A percentile compares a stretch with the other conserved stretches of the same genome.
Evolutionary conservation across 1,140 invertebrate genomes (phyloP).

Genomic region (Drosophila asahinai): DNA sequence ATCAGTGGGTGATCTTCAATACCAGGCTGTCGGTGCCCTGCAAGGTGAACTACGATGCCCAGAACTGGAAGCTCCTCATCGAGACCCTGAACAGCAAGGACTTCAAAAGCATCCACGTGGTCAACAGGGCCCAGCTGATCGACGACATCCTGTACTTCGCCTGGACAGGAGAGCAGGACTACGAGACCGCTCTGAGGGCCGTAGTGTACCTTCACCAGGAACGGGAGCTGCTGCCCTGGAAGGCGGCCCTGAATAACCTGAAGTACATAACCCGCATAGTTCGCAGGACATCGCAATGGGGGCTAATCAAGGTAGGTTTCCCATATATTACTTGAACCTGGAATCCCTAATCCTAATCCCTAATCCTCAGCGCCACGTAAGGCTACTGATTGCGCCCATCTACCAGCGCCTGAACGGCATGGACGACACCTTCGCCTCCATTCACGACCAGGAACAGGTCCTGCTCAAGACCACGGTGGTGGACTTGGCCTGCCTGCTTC

Average conservation of each 20-base stretch:
- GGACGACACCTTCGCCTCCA: conserved; percentile 80
- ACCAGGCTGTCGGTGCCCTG: conserved; percentile 88
- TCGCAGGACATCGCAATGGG: conserved; percentile 85
- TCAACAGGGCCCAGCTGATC: conserved; percentile 92
- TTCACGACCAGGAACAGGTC: conserved; percentile 85
- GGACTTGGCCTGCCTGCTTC: conserved; percentile 87
- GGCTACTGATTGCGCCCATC: conserved; percentile 86
- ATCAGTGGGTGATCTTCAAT: conserved; percentile 88
- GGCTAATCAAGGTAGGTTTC: conserved; percentile 85
- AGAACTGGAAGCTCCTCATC: conserved; percentile 89
- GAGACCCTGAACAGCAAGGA: conserved; percentile 86
- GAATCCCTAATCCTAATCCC: too few species aligned
- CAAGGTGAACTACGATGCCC: conserved; percentile 90
- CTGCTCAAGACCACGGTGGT: conserved; percentile 87
- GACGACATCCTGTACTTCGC: conserved; percentile 92
- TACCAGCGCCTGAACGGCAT: conserved; percentile 86
- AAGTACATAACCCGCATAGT: conserved; percentile 86
- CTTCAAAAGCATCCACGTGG: conserved; percentile 87
- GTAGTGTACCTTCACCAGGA: conserved; percentile 88
- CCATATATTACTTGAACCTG: background rate
- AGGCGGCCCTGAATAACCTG: conserved; percentile 87
- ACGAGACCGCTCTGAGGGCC: conserved; percentile 87
- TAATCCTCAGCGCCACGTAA: conserved; percentile 86
- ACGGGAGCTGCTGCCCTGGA: conserved; percentile 89
- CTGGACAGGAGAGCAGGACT: conserved; percentile 88